Evolutionary conservation across 2,888 invertebrate genomes (phyloP), one percentile per base, ranked within the genome.

Genomic region (Cheilosia grossa): DNA sequence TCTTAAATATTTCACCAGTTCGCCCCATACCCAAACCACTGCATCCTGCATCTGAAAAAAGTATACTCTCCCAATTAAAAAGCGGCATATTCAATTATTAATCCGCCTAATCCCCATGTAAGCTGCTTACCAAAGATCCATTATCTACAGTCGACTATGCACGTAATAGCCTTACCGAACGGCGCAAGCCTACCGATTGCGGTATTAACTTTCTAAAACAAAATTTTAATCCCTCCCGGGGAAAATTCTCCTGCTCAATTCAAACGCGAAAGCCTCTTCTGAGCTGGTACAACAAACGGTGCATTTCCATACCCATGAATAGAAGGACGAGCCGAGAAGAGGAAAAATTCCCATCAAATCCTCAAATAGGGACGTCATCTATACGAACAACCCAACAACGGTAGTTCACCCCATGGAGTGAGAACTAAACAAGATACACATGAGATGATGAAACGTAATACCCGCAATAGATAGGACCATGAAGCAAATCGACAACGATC

Each of bases 341-440:
- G 24, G 58, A 30, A 33, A 30, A 51, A 73, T 63, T 74, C 74
- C 56, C 67, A 80, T 80, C 67, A 74, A 80, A 74, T 69, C 49
- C 74, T 53, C 47, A 67, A 66, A 80, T 21, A 73, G 24, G 51
- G 33, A 10, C 10, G 37, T 13, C 13, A 13, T 9, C 24, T 24
- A 24, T 24, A 53, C 56, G 42, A 56, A 64, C 53, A 56, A 9
- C 47, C 17, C 17, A 63, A 17, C 54, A 47, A 42, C 61, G 15
- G 33, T 27, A 27, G 1, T 27, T 37, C 30, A 19, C 13, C 40
- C 17, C 15, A 4, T 15, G n/a, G 40, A 42, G 17, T 56, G 74
- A 49, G 67, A 74, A 67, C 74, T 30, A 67, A 56, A 61, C 73
- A 67, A 58, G 59, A 59, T 47, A 59, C 73, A 66, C 33, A 61